Percentiles rank a stretch among this genome's conserved stretches.
These are phyloP conservation scores for Peromyscus melanophrys DNA, from an alignment of 2,797 vertebrate genomes.

Conservation along the genomic window DNA sequence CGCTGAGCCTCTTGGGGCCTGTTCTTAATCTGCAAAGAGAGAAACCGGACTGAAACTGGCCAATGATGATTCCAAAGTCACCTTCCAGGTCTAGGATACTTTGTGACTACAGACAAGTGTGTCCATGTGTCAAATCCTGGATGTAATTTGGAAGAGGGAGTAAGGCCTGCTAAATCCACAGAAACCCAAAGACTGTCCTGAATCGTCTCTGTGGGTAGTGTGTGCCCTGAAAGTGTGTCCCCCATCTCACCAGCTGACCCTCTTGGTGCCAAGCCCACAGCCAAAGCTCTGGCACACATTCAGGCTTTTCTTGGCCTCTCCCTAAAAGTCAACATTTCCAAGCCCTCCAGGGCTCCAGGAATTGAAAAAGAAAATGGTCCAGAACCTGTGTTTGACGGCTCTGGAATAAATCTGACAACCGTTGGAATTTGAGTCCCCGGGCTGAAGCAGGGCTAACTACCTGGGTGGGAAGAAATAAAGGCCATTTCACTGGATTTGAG, in stretches of 20 bases:
- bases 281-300: not conserved
- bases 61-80: not conserved
- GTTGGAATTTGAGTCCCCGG: not conserved
- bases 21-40: not conserved
- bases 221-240: too few relatives aligned
- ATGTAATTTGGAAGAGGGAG: not conserved
- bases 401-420: not conserved
- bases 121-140: not conserved
- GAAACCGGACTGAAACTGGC: not conserved
- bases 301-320: not conserved
- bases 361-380: conserved; percentile 48
- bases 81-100: not conserved
- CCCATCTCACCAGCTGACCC: not conserved
- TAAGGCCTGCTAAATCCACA: not conserved
- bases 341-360: conserved; percentile 26
- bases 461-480: conserved; percentile 58
- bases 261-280: not conserved
- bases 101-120: not conserved
- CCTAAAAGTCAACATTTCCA: conserved; percentile 40
- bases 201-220: not conserved
- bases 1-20: not conserved
- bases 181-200: not conserved
- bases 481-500: not conserved
- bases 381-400: not conserved
- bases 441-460: not conserved